Evolutionary conservation across 2,888 invertebrate species (phyloP).

Genomic region (Mythimna vitellina): DNA sequence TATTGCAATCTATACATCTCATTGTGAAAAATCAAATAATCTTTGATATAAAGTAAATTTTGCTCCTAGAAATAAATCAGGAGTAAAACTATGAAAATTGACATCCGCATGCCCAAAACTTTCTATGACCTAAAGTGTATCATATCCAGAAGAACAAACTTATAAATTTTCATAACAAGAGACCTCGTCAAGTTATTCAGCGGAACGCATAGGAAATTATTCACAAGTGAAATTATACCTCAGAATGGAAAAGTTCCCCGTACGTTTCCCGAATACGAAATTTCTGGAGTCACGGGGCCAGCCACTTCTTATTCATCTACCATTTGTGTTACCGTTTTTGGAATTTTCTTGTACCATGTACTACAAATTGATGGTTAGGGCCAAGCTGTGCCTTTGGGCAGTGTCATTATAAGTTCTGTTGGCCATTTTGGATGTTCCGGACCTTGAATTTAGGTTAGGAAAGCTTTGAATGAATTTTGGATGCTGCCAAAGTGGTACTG

Average conservation of each 20-base stretch:
- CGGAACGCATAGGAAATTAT: slow-evolving; percentile 71
- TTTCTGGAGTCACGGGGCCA: slow-evolving; percentile 59
- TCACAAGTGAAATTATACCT: slow-evolving; percentile 75
- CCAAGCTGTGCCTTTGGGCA: slow-evolving; percentile 51
- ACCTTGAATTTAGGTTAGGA: slow-evolving; percentile 24
- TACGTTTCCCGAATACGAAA: slow-evolving; percentile 63
- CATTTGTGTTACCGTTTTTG: slow-evolving; percentile 62
- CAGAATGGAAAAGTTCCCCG: slow-evolving; percentile 70
- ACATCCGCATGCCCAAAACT: slow-evolving; percentile 22
- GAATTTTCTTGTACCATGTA: slow-evolving; percentile 55
- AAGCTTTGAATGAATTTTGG: slow-evolving; percentile 48
- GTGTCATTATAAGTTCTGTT: slow-evolving; percentile 43
- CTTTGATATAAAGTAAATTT: not conserved
- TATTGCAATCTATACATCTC: not conserved
- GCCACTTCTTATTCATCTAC: slow-evolving; percentile 64
- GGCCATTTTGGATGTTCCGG: slow-evolving; percentile 6
- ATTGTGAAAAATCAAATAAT: no score
- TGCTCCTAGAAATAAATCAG: slow-evolving; percentile 9
- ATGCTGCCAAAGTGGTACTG: slow-evolving; percentile 42
- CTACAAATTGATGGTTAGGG: slow-evolving; percentile 60
- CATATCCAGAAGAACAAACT: slow-evolving; percentile 56
- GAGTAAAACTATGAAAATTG: slow-evolving; percentile 17
- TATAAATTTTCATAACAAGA: slow-evolving; percentile 65
- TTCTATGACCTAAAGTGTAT: slow-evolving; percentile 51
- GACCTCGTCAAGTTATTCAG: slow-evolving; percentile 69